Evolutionary conservation across 2,113 vertebrate species (phyloP).

Genomic region (Okapia johnstoni): DNA sequence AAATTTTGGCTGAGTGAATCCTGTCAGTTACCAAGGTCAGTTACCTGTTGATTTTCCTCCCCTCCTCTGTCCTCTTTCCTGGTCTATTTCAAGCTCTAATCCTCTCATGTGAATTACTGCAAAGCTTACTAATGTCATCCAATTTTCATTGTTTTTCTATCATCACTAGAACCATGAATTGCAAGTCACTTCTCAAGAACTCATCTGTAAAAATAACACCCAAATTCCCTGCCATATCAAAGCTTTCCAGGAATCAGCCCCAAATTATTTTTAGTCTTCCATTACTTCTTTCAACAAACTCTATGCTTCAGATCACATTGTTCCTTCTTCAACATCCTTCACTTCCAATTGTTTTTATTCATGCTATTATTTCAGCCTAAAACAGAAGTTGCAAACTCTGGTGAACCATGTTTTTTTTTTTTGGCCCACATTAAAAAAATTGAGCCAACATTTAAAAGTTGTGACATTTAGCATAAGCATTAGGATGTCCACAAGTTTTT

Average conservation of each 20-base stretch:
- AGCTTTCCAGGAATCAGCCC: background rate
- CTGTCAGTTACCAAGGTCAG: background rate
- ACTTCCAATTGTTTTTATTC: background rate
- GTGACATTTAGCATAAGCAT: background rate
- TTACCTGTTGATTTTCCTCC: background rate
- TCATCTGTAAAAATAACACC: background rate
- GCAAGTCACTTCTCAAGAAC: conserved; percentile 21
- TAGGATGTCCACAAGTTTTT: background rate
- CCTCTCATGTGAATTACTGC: background rate
- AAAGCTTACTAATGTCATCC: background rate
- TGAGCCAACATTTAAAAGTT: background rate
- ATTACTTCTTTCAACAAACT: background rate
- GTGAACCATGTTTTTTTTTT: background rate
- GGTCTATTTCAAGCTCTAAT: background rate
- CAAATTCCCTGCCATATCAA: background rate
- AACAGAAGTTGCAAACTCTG: background rate
- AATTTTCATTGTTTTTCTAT: background rate
- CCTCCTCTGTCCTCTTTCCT: background rate
- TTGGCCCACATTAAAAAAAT: background rate
- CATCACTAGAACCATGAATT: background rate
- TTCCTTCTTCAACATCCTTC: background rate
- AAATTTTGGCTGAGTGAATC: background rate
- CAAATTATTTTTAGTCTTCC: background rate
- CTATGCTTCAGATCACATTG: background rate
- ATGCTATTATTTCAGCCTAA: background rate